Evolutionary conservation across 2,888 invertebrate species (phyloP), one percentile per base, ranked within the genome.

Genomic region (Cotesia congregata): DNA sequence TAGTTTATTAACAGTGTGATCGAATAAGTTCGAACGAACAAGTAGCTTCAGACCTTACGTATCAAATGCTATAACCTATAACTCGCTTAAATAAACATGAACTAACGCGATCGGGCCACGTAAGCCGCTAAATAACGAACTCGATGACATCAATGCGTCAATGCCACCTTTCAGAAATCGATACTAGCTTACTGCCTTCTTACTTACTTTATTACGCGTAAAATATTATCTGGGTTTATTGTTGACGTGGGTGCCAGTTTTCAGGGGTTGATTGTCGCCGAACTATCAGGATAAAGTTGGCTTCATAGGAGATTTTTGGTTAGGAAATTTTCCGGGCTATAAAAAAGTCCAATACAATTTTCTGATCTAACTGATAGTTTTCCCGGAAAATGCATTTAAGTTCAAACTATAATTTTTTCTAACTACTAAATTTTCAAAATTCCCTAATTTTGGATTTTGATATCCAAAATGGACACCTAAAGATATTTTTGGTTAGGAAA

Each of bases 71-170:
- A 77, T 77, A 80, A 79, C 80, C 83, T 86, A 83, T 82, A 82
- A 84, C 82, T 80, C 82, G 79, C 84, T 87, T 83, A 87, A 87
- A 88, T 87, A 87, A 88, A 86, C 86, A 86, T 86, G 85, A 86
- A 83, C 83, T 75, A 59, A 80, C 78, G 77, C 82, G 83, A 76
- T 77, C 87, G 85, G 85, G 88, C 88, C 88, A 88, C 88, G 88
- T 88, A 88, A 80, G 67, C 64, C 6, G 9, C 62, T 15, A 61
- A 74, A 67, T 65, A 30, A 69, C 67, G 60, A 77, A 77, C 75
- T 41, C 72, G 59, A 59, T 69, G 68, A 68, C 65, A 75, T 91
- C 90, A 41, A 40, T 74, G 6, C 74, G 90, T 74, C 74, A 73
- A 67, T 77, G 72, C 70, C 69, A 69, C 70, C 75, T 79, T 79